These are phyloP conservation scores for Knipowitschia caucasica DNA, from an alignment of 2,797 vertebrate genomes.

Conservation along the genomic window DNA sequence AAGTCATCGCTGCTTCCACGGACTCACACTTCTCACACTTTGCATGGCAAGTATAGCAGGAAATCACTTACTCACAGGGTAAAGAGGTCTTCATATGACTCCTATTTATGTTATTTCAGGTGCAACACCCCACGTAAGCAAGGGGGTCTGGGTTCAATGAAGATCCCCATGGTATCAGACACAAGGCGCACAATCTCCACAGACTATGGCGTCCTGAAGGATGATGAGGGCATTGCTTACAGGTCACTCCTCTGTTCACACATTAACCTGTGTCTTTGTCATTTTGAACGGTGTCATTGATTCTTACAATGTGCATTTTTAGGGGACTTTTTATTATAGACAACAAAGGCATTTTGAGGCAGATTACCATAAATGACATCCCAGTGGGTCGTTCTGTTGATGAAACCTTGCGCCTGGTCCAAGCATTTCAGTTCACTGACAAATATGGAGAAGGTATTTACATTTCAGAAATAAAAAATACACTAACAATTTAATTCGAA, in stretches of 20 bases:
- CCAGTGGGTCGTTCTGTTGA: slow-evolving; percentile 94
- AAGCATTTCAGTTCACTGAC: slow-evolving; percentile 98
- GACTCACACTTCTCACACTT: slow-evolving; percentile 96
- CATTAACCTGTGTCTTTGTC: background rate
- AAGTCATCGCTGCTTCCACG: slow-evolving; percentile 93
- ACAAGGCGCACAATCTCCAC: slow-evolving; percentile 81
- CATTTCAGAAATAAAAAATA: background rate
- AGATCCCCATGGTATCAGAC: slow-evolving; percentile 90
- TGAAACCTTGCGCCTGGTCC: slow-evolving; percentile 92
- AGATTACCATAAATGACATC: slow-evolving; percentile 98
- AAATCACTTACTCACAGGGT: background rate
- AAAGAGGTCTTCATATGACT: background rate
- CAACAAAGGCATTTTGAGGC: slow-evolving; percentile 88
- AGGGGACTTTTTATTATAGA: slow-evolving; percentile 98
- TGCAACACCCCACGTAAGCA: slow-evolving; percentile 90
- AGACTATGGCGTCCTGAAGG: slow-evolving; percentile 92
- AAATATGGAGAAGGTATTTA: slow-evolving; percentile 92
- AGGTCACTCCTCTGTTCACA: slow-evolving; percentile 70
- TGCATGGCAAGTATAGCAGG: slow-evolving; percentile 81
- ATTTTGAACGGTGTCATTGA: background rate
- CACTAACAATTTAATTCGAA: background rate
- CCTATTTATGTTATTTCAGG: slow-evolving; percentile 65
- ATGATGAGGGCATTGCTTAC: slow-evolving; percentile 94
- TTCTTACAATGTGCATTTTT: slow-evolving; percentile 12
- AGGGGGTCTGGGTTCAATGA: slow-evolving; percentile 91